These are phyloP conservation scores for Sarcophaga carnaria DNA, from an alignment of 2,888 invertebrate species.

Conservation along the genomic window DNA sequence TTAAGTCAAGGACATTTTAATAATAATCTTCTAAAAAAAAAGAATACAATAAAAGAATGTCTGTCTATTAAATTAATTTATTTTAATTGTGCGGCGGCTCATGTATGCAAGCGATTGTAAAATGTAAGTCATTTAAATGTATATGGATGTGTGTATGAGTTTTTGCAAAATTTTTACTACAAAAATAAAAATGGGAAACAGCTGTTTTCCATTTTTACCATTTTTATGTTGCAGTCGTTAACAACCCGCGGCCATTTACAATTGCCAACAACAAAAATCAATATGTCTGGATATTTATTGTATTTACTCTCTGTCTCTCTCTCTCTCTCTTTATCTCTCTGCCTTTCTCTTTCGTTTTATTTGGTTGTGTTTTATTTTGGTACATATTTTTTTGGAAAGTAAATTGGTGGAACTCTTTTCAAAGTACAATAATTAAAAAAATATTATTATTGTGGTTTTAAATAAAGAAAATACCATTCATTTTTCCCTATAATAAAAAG, in stretches of 20 bases:
- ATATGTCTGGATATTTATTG: not conserved
- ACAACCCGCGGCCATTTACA: not conserved
- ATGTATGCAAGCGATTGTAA: not conserved
- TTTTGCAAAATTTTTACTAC: slow-evolving; percentile 16
- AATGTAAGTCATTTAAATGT: not conserved
- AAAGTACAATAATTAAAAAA: too few species aligned
- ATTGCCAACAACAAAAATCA: slow-evolving; percentile 17
- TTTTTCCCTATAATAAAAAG: too few species aligned
- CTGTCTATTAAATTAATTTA: not conserved
- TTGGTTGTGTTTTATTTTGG: too few species aligned
- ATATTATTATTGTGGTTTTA: too few species aligned
- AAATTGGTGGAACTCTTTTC: too few species aligned
- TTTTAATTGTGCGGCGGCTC: not conserved
- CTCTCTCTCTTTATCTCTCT: too few species aligned
- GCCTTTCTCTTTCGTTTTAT: too few species aligned
- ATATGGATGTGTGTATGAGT: not conserved
- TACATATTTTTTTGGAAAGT: too few species aligned
- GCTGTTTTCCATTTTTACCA: slow-evolving; percentile 10
- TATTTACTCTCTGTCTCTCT: not conserved
- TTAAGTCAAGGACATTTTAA: slow-evolving; percentile 65
- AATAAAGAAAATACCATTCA: too few species aligned
- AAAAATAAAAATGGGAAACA: not conserved
- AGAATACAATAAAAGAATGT: not conserved
- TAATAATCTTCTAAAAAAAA: slow-evolving; percentile 26
- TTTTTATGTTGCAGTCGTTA: not conserved